Base-by-base conservation (phyloP, 2,113 vertebrate species). In the Pseudopipra pipra region DNA sequence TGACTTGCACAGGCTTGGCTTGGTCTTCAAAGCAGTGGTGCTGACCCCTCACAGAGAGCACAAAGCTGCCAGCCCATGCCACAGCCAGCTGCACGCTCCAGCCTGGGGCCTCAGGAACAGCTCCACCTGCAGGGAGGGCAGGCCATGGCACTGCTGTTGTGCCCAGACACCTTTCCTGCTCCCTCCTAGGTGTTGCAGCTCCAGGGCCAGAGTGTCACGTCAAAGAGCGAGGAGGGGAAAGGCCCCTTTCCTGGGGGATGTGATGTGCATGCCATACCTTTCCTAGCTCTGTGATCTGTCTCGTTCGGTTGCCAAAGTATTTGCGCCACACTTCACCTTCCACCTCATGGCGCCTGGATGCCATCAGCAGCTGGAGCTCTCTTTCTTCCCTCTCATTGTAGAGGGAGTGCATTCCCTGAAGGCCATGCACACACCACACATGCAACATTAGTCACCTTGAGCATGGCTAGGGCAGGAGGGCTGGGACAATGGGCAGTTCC, bases 51-150 rank as follows among this genome's bases (percentile, higher is more conserved):
- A 0, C 31, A 23, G 18, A 16, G 24, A 31, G 21, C 31, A 27
- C 25, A 28, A 3, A 37, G 43, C 43, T 17, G 31, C 8, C 6
- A 23, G 37, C 28, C 49, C 5, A 1, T 2, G 22, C 18, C 56
- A 19, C 47, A 5, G 17, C 24, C 71, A 62, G 24, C 8, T 8
- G 35, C 16, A 23, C 0, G 0, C 15, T 27, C n/a, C 47, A 14
- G n/a, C 47, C 25, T 4, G 6, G 62, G 8, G 18, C 12, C 22
- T 21, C 4, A 16, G 47, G 65, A 19, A 33, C 33, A 20, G 18
- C 0, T 68, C 21, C 24, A 39, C 12, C 46, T 12, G 54, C 54
- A 23, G 44, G 44, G 14, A 1, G 0, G 28, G n/a, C 46, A 62
- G 54, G 46, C 56, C 80, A 25, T 5, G 66, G 65, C 66, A 39